These are phyloP conservation scores for Harmothoe impar DNA, from an alignment of 2,888 invertebrate species.

Conservation along the genomic window DNA sequence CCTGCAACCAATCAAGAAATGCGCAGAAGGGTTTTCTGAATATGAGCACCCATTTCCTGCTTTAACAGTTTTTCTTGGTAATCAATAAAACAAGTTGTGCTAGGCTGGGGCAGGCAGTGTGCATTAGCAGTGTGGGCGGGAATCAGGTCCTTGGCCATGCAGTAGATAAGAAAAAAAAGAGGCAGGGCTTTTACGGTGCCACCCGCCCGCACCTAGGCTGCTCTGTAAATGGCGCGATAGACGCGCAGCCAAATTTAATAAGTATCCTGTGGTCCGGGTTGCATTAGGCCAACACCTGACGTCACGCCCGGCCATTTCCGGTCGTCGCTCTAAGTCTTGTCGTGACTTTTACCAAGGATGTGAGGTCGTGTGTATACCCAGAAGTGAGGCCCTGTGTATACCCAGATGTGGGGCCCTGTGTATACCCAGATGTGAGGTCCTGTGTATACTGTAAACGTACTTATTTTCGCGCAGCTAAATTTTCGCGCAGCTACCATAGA, in stretches of 20 bases:
- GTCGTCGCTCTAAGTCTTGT: too few relatives aligned
- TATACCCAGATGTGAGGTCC: too few relatives aligned
- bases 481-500: too few relatives aligned
- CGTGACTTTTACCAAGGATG: too few relatives aligned
- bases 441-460: too few relatives aligned
- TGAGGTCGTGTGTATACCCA: too few relatives aligned
- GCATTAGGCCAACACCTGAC: background rate
- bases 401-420: too few relatives aligned
- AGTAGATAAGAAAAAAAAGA: background rate
- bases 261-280: conserved; percentile 11
- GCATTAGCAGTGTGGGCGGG: background rate
- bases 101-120: background rate
- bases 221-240: conserved; percentile 14
- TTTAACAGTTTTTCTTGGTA: background rate
- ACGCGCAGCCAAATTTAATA: conserved; percentile 15
- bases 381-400: too few relatives aligned
- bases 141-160: background rate
- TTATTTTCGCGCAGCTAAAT: too few relatives aligned
- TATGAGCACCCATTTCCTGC: background rate
- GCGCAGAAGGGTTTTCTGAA: background rate
- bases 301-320: too few relatives aligned
- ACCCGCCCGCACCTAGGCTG: background rate
- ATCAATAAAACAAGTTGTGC: conserved; percentile 3
- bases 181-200: background rate
- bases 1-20: background rate